These are phyloP conservation scores for Beaufortia kweichowensis DNA, from an alignment of 2,113 vertebrate genomes.

Conservation along the genomic window DNA sequence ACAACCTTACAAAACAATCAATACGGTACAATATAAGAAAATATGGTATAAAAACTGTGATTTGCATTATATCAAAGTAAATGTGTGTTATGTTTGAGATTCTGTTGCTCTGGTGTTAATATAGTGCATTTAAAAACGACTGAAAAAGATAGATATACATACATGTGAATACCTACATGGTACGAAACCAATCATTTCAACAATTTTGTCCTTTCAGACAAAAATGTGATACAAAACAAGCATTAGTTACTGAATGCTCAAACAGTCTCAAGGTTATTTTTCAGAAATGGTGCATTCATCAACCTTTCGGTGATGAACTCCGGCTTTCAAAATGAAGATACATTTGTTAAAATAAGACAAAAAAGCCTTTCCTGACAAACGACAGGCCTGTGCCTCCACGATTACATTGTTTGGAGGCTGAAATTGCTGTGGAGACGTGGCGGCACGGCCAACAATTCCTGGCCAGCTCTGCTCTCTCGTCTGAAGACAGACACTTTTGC, in stretches of 20 bases:
- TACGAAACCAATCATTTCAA: background rate
- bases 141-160: too few species aligned
- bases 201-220: background rate
- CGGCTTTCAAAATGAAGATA: conserved; percentile 30
- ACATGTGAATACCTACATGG: too few species aligned
- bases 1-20: too few species aligned
- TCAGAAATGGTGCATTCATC: background rate
- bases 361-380: conserved; percentile 28
- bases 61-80: too few species aligned
- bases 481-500: conserved; percentile 17
- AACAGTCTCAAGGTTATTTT: background rate
- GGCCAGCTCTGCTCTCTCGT: background rate
- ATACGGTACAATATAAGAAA: too few species aligned
- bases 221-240: conserved; percentile 9
- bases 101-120: too few species aligned
- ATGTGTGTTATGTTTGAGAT: too few species aligned
- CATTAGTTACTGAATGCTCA: conserved; percentile 5
- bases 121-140: too few species aligned
- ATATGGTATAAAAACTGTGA: too few species aligned
- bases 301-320: conserved; percentile 21
- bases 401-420: conserved; percentile 35
- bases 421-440: background rate
- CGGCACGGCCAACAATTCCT: conserved; percentile 15
- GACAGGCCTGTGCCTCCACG: conserved; percentile 17
- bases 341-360: conserved; percentile 3